phyloP scores from a whole-genome alignment of 2,113 vertebrate species.

The Solea senegalensis region DNA sequence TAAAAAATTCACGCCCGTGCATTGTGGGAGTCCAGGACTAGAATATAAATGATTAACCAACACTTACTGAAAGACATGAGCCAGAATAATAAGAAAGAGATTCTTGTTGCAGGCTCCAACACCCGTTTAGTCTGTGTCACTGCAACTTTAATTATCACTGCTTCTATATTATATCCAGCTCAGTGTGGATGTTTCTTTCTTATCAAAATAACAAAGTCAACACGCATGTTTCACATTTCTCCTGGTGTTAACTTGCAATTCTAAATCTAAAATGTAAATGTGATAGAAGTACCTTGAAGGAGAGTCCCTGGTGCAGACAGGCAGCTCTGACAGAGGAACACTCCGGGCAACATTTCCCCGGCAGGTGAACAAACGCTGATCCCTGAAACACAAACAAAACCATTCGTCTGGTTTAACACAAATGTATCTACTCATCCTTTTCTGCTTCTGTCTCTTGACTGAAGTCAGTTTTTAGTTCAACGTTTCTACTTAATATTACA shows the following conservation, averaged over 20 bases:
- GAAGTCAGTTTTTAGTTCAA: no score
- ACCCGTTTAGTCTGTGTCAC: not conserved
- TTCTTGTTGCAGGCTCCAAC: not conserved
- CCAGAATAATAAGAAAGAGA: slow-evolving; percentile 13
- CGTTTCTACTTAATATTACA: no score
- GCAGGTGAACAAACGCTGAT: slow-evolving; percentile 85
- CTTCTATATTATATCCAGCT: not conserved
- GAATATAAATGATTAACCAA: slow-evolving; percentile 28
- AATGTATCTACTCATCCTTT: no score
- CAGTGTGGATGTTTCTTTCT: no score
- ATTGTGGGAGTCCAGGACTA: slow-evolving; percentile 26
- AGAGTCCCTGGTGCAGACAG: slow-evolving; percentile 83
- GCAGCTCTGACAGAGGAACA: slow-evolving; percentile 79
- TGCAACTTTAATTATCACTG: slow-evolving; percentile 4
- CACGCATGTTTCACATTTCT: no score
- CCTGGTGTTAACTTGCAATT: no score
- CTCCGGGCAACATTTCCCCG: slow-evolving; percentile 91
- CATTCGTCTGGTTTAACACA: no score
- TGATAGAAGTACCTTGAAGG: slow-evolving; percentile 78
- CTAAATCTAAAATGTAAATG: not conserved
- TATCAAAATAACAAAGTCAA: no score
- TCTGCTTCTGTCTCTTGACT: no score
- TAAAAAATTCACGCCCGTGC: slow-evolving; percentile 18
- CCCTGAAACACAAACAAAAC: slow-evolving; percentile 78
- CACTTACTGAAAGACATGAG: not conserved